A percentile compares a stretch with the other conserved stretches of the same genome.
phyloP scores from a whole-genome alignment of 2,888 invertebrate species.

The Aspidapion aeneum region DNA sequence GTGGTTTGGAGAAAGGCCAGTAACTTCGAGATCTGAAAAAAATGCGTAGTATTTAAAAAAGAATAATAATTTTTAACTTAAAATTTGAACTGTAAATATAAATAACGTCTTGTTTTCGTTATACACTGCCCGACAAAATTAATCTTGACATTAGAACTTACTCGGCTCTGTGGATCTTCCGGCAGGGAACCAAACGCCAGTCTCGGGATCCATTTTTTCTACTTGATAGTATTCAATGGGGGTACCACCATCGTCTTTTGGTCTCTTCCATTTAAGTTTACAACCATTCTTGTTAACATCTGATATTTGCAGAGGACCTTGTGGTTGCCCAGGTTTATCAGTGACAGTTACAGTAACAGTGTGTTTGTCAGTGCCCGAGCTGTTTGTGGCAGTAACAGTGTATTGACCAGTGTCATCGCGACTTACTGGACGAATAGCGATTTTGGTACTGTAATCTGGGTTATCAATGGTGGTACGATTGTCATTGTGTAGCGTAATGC shows the following conservation, averaged over 20 bases:
- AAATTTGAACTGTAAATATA: no score
- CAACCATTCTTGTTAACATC: conserved; percentile 93
- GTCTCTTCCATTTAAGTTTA: conserved; percentile 93
- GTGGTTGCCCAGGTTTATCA: conserved; percentile 83
- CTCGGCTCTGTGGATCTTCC: conserved; percentile 79
- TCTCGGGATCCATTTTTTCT: conserved; percentile 90
- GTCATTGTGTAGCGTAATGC: conserved; percentile 62
- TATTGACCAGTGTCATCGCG: conserved; percentile 86
- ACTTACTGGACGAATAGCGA: conserved; percentile 75
- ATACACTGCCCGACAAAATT: no score
- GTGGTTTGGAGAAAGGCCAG: conserved; percentile 82
- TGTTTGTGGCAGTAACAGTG: conserved; percentile 80
- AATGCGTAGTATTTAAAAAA: conserved; percentile 7
- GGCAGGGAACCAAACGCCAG: conserved; percentile 86
- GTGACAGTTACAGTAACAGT: conserved; percentile 79
- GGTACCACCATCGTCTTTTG: conserved; percentile 90
- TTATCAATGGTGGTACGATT: conserved; percentile 80
- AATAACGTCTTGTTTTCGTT: no score
- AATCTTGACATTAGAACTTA: no score
- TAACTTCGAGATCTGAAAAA: conserved; percentile 67
- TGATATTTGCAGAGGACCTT: conserved; percentile 85
- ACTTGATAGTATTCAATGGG: conserved; percentile 96
- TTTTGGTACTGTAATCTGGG: conserved; percentile 83
- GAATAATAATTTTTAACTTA: no score
- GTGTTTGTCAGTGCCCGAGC: conserved; percentile 82